phyloP scores from a whole-genome alignment of 2,888 invertebrate species.

The Nomada hirtipes region DNA sequence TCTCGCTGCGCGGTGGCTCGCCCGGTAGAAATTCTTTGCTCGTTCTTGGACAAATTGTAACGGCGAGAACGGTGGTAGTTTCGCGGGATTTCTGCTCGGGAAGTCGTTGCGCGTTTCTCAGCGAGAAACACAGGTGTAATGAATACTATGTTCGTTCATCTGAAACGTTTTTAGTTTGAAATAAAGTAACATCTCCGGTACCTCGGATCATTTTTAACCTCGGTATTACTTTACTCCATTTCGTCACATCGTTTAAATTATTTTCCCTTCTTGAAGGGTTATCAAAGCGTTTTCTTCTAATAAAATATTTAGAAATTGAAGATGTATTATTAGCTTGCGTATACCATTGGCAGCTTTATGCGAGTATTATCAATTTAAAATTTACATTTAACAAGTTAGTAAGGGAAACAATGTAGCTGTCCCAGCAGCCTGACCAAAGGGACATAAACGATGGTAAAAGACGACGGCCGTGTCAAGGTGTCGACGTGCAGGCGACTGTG shows the following conservation, averaged over 20 bases:
- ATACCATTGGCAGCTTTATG: not conserved
- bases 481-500: slow-evolving; percentile 13
- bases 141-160: too few species aligned
- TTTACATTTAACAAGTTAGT: slow-evolving; percentile 22
- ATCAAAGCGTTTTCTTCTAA: too few species aligned
- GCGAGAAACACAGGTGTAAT: too few species aligned
- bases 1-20: not conserved
- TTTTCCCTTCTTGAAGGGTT: too few species aligned
- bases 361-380: not conserved
- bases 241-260: too few species aligned
- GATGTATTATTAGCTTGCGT: too few species aligned
- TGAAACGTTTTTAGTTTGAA: too few species aligned
- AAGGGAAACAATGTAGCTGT: not conserved
- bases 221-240: too few species aligned
- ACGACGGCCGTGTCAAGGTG: slow-evolving; percentile 30
- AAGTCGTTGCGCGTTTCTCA: not conserved
- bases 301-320: too few species aligned
- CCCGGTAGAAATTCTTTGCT: not conserved
- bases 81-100: not conserved
- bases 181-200: too few species aligned
- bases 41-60: not conserved
- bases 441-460: slow-evolving; percentile 39
- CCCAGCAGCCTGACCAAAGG: slow-evolving; percentile 5
- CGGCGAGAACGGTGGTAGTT: not conserved
- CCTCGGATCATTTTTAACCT: too few species aligned